Conservation (phyloP, 2,888 invertebrate species). For the Calameuta idolon region DNA sequence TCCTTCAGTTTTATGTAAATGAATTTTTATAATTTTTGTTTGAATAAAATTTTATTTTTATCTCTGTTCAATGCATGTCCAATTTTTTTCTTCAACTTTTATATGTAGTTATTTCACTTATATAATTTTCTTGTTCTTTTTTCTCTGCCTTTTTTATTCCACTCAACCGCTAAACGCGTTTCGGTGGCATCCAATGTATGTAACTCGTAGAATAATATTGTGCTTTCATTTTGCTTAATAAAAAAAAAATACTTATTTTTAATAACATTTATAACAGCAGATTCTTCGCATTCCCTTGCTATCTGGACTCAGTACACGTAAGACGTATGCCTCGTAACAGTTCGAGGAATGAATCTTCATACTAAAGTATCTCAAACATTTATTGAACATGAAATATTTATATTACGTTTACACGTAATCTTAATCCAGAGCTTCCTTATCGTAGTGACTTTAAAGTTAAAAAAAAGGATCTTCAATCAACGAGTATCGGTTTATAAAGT, state of each 20-base stretch:
- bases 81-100: neutral
- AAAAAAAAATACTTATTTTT: too few species aligned
- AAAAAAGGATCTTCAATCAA: neutral
- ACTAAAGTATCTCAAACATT: neutral
- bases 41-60: neutral
- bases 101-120: neutral
- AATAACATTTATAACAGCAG: neutral
- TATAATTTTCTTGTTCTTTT: neutral
- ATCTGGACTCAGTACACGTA: too few species aligned
- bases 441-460: neutral
- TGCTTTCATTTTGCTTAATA: too few species aligned
- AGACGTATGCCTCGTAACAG: neutral
- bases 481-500: neutral
- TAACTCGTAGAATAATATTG: too few species aligned
- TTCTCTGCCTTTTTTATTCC: neutral
- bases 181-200: too few species aligned
- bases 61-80: neutral
- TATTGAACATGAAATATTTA: neutral
- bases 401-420: neutral
- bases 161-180: neutral
- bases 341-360: neutral
- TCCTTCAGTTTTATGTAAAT: neutral
- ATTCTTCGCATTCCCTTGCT: too few species aligned
- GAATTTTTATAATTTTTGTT: neutral
- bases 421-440: neutral